phyloP scores from a whole-genome alignment of 1,140 invertebrate species.

The Drosophila subobscura region DNA sequence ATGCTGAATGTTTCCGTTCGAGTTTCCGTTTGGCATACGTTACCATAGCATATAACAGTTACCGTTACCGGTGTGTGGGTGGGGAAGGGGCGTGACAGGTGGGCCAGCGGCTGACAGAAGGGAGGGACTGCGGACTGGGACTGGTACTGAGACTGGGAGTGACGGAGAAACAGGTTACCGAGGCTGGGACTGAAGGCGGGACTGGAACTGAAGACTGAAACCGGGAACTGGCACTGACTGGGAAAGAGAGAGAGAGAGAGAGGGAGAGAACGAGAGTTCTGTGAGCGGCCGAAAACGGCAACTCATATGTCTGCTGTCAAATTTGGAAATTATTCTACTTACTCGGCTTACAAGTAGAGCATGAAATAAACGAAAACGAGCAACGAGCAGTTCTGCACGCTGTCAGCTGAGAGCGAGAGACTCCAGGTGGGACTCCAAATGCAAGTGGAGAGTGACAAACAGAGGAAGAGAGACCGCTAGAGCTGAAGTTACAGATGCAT shows the following conservation, averaged over 20 bases:
- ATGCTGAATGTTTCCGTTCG: constrained; percentile 66
- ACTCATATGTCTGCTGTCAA: constrained; percentile 75
- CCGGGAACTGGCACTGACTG: too few relatives aligned
- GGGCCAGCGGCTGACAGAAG: constrained; percentile 15
- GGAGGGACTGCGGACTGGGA: background rate
- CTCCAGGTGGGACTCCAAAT: constrained; percentile 32
- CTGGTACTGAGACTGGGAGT: too few relatives aligned
- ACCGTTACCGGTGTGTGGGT: constrained; percentile 32
- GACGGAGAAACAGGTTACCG: too few relatives aligned
- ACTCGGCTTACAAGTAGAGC: constrained; percentile 59
- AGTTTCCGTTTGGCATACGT: constrained; percentile 67
- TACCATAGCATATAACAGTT: constrained; percentile 24
- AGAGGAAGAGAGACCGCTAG: background rate
- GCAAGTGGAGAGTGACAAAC: constrained; percentile 29
- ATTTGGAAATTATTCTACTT: constrained; percentile 79
- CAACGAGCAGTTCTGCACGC: constrained; percentile 19
- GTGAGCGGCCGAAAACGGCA: constrained; percentile 32
- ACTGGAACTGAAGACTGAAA: too few relatives aligned
- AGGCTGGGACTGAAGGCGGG: too few relatives aligned
- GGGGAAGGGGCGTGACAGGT: constrained; percentile 11
- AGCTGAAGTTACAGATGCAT: constrained; percentile 30
- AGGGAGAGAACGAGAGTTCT: background rate
- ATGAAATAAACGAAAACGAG: constrained; percentile 57
- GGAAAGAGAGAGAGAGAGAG: background rate
- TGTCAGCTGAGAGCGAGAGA: too few relatives aligned